Percentiles rank a stretch among this genome's conserved stretches.
These are phyloP conservation scores for Drosophila quasianomalipes DNA, from an alignment of 2,888 invertebrate species.

Conservation along the genomic window DNA sequence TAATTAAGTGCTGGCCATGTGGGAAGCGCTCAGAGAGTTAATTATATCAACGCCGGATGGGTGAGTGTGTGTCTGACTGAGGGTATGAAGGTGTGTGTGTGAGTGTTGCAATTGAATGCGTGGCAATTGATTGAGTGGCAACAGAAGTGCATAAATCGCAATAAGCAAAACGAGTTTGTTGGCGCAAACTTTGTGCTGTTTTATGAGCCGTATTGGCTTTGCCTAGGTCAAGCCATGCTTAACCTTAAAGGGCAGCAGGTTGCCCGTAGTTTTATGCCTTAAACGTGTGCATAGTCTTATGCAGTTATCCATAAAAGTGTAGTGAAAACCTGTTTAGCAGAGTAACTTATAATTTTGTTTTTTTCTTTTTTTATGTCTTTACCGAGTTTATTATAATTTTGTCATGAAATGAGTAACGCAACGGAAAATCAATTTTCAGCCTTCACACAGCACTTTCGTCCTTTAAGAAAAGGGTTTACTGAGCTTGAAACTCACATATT, in stretches of 20 bases:
- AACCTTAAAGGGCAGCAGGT: conserved; percentile 1
- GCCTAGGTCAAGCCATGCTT: conserved; percentile 8
- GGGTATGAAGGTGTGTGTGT: conserved; percentile 5
- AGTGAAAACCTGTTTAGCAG: neutral
- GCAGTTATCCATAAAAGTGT: conserved; percentile 2
- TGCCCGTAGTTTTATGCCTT: neutral
- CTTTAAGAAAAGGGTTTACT: neutral
- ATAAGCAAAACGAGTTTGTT: conserved; percentile 39
- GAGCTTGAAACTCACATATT: neutral
- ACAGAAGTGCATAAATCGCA: conserved; percentile 36
- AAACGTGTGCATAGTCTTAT: conserved; percentile 8
- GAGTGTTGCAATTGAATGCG: conserved; percentile 25
- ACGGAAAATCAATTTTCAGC: neutral
- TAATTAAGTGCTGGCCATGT: conserved; percentile 61
- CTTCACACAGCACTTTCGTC: neutral
- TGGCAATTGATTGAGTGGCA: conserved; percentile 34
- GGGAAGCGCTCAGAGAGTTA: conserved; percentile 39
- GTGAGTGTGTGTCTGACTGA: conserved; percentile 41
- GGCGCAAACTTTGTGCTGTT: conserved; percentile 21
- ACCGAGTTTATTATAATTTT: neutral
- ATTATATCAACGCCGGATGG: conserved; percentile 49
- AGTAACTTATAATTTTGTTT: neutral
- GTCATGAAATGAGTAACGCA: neutral
- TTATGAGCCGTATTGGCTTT: conserved; percentile 35
- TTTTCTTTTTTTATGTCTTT: neutral